Conservation (phyloP, 1,140 invertebrate genomes). For the Pachyrhynchus sulphureomaculatus region DNA sequence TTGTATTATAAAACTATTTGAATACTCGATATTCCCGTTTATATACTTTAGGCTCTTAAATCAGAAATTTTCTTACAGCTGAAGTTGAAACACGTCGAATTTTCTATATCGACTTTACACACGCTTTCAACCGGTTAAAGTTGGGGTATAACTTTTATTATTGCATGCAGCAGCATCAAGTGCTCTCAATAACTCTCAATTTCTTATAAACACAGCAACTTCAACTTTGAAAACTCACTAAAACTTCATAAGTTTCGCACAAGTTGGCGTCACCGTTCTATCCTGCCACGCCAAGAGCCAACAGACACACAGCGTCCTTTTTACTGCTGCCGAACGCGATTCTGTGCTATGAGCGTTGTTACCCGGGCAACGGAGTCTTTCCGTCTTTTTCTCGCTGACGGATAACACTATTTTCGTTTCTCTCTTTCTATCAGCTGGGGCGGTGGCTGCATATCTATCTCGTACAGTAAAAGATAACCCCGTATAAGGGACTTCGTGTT, state of each 20-base stretch:
- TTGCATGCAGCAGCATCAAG: too few species aligned
- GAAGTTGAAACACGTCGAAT: too few species aligned
- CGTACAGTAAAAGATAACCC: conserved; percentile 5
- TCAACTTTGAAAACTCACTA: too few species aligned
- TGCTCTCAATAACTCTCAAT: too few species aligned
- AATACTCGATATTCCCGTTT: too few species aligned
- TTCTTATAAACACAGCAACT: too few species aligned
- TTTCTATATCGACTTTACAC: too few species aligned
- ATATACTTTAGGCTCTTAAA: too few species aligned
- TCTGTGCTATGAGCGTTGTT: conserved; percentile 7
- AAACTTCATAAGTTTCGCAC: neutral
- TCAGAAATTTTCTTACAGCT: too few species aligned
- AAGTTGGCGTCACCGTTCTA: conserved; percentile 1
- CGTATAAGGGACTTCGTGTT: conserved; percentile 9
- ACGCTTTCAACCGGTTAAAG: neutral
- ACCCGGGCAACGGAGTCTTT: conserved; percentile 17
- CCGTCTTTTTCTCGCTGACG: conserved; percentile 6
- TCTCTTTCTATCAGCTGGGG: conserved; percentile 21
- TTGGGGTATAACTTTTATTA: neutral
- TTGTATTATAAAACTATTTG: too few species aligned
- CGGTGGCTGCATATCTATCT: conserved; percentile 18
- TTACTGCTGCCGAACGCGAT: neutral
- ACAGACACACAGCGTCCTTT: conserved; percentile 10
- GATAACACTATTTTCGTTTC: neutral
- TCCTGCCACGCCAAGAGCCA: conserved; percentile 14